Percentiles rank a stretch among this genome's conserved stretches.
phyloP scores from a whole-genome alignment of 2,113 vertebrate species.

The Mola mola region DNA sequence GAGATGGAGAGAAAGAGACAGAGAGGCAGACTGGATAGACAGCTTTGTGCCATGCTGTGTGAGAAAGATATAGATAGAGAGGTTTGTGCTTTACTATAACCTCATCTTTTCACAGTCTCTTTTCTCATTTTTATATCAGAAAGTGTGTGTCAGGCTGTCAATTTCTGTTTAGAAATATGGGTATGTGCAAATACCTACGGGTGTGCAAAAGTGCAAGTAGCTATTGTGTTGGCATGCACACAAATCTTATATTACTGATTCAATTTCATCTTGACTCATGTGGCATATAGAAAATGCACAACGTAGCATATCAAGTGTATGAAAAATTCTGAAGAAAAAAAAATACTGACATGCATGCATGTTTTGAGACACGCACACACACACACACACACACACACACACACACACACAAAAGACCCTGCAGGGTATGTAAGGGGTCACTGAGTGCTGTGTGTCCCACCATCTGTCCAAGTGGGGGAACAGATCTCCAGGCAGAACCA shows the following conservation, averaged over 20 bases:
- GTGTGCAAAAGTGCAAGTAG: slow-evolving; percentile 67
- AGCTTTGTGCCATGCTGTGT: slow-evolving; percentile 50
- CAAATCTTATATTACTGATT: slow-evolving; percentile 85
- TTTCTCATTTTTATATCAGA: slow-evolving; percentile 65
- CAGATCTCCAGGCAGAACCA: slow-evolving; percentile 47
- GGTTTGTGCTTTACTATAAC: slow-evolving; percentile 66
- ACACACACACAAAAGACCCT: slow-evolving; percentile 39
- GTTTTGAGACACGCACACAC: slow-evolving; percentile 1
- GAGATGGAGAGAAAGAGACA: slow-evolving; percentile 49
- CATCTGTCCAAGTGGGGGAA: slow-evolving; percentile 65
- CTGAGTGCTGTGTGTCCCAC: slow-evolving; percentile 36
- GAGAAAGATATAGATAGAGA: slow-evolving; percentile 71
- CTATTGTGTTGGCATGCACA: slow-evolving; percentile 75
- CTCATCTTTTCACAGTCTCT: slow-evolving; percentile 61
- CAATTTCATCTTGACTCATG: slow-evolving; percentile 87
- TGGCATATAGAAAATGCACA: slow-evolving; percentile 73
- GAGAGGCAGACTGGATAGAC: slow-evolving; percentile 56
- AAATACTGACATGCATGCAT: slow-evolving; percentile 76
- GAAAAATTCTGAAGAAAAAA: slow-evolving; percentile 1
- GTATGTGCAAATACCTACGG: slow-evolving; percentile 18
- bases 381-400: slow-evolving; percentile 20
- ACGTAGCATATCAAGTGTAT: slow-evolving; percentile 17
- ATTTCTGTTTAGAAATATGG: slow-evolving; percentile 54
- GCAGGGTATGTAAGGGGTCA: slow-evolving; percentile 82
- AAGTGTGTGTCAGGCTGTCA: slow-evolving; percentile 68